Conservation (phyloP, 2,888 invertebrate species). For the Leptinotarsa tumamoca region DNA sequence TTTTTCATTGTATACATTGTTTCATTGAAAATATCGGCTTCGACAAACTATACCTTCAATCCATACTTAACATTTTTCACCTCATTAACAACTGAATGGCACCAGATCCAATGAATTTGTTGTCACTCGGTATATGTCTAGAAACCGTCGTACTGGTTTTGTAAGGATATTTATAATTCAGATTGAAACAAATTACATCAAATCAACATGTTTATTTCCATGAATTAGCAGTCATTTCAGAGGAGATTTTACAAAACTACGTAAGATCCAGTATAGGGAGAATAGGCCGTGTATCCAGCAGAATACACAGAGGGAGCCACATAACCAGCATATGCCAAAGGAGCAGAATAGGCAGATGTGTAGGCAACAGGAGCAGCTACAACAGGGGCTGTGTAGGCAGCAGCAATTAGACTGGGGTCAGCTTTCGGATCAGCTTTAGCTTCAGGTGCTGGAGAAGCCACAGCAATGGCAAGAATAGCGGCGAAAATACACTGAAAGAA, state of each 20-base stretch:
- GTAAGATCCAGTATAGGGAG: slow-evolving; percentile 23
- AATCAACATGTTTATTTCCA: too few relatives aligned
- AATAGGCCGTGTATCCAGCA: slow-evolving; percentile 23
- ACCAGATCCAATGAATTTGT: too few relatives aligned
- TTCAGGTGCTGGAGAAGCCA: slow-evolving; percentile 37
- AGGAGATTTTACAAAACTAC: slow-evolving; percentile 34
- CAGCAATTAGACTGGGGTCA: slow-evolving; percentile 38
- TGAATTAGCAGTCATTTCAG: too few relatives aligned
- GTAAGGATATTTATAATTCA: too few relatives aligned
- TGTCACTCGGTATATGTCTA: too few relatives aligned
- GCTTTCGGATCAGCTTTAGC: slow-evolving; percentile 40
- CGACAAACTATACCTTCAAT: too few relatives aligned
- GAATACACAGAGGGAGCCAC: slow-evolving; percentile 38
- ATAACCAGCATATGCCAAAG: slow-evolving; percentile 34
- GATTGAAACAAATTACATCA: too few relatives aligned
- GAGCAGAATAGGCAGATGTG: slow-evolving; percentile 38
- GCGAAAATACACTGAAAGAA: slow-evolving; percentile 40
- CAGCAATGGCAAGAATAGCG: slow-evolving; percentile 45
- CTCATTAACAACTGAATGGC: too few relatives aligned
- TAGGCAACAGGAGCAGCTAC: slow-evolving; percentile 38
- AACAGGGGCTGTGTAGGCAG: slow-evolving; percentile 39
- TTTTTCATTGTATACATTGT: too few relatives aligned
- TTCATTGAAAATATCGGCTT: too few relatives aligned
- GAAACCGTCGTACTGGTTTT: too few relatives aligned
- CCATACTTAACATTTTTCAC: too few relatives aligned